Percentiles rank a stretch among this genome's conserved stretches.
Evolutionary conservation across 1,140 invertebrate genomes (phyloP).

Genomic region (Drosophila melanica): DNA sequence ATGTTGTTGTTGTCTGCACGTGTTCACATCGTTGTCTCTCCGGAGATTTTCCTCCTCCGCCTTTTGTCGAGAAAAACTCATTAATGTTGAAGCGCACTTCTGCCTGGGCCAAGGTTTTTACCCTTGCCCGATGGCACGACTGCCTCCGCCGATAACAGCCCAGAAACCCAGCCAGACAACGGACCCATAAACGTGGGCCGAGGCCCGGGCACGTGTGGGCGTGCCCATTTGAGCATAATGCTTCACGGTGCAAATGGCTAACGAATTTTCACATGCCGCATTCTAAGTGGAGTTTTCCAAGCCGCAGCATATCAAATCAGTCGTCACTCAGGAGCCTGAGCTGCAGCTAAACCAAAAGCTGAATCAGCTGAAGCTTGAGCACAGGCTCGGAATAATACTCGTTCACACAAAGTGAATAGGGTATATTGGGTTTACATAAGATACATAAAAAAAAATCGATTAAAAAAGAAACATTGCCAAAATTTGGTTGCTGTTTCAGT

Average conservation of each 20-base stretch:
- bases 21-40: conserved; percentile 13
- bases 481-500: too few relatives aligned
- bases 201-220: conserved; percentile 64
- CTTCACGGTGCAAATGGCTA: conserved; percentile 77
- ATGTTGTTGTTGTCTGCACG: conserved; percentile 16
- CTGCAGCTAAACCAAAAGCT: not conserved
- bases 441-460: too few relatives aligned
- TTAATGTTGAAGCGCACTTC: conserved; percentile 34
- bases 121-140: conserved; percentile 71
- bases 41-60: not conserved
- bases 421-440: too few relatives aligned
- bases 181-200: not conserved
- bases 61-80: conserved; percentile 36
- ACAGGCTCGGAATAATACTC: conserved; percentile 50
- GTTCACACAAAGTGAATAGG: too few relatives aligned
- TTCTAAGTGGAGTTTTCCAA: conserved; percentile 74
- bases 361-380: not conserved
- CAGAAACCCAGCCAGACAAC: not conserved
- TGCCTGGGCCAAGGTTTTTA: conserved; percentile 57
- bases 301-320: conserved; percentile 72
- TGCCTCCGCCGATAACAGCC: conserved; percentile 59
- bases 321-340: conserved; percentile 46
- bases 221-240: conserved; percentile 73
- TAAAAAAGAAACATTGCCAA: too few relatives aligned
- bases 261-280: conserved; percentile 72